These are phyloP conservation scores for Xenopus petersii DNA, from an alignment of 2,797 vertebrate species.

Conservation along the genomic window DNA sequence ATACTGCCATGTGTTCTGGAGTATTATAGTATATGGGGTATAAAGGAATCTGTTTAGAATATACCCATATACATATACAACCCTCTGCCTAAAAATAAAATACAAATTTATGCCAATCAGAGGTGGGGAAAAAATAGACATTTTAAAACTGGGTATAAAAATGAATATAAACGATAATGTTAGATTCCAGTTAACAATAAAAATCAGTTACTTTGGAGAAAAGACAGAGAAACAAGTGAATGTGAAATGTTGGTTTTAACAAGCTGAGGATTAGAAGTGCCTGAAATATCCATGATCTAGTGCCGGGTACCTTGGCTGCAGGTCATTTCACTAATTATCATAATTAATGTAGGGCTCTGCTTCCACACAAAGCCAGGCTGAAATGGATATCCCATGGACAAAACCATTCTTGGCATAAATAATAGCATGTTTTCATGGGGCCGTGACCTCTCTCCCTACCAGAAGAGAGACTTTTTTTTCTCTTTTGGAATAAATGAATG, in stretches of 20 bases:
- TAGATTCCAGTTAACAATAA: too few relatives aligned
- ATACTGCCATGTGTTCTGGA: too few relatives aligned
- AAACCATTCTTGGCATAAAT: constrained; percentile 53
- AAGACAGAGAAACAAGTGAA: too few relatives aligned
- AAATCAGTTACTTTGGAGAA: too few relatives aligned
- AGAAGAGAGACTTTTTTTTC: constrained; percentile 25
- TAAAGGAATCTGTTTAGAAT: too few relatives aligned
- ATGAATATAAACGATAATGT: too few relatives aligned
- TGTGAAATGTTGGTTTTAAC: constrained; percentile 1
- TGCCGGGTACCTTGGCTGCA: constrained; percentile 4
- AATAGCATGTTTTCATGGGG: constrained; percentile 48
- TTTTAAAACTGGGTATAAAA: too few relatives aligned
- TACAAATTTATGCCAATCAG: too few relatives aligned
- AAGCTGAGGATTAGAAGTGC: background rate
- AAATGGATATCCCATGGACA: constrained; percentile 53
- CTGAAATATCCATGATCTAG: background rate
- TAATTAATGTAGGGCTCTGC: constrained; percentile 33
- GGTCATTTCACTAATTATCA: constrained; percentile 24
- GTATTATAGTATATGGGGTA: too few relatives aligned
- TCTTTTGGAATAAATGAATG: constrained; percentile 48
- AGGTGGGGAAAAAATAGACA: too few relatives aligned
- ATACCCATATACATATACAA: too few relatives aligned
- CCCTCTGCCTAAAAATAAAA: too few relatives aligned
- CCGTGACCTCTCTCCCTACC: constrained; percentile 45
- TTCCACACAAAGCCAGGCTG: constrained; percentile 42